Percentiles rank a stretch among this genome's conserved stretches.
These are phyloP conservation scores for Phymastichus coffea DNA, from an alignment of 1,140 invertebrate species.

Conservation along the genomic window DNA sequence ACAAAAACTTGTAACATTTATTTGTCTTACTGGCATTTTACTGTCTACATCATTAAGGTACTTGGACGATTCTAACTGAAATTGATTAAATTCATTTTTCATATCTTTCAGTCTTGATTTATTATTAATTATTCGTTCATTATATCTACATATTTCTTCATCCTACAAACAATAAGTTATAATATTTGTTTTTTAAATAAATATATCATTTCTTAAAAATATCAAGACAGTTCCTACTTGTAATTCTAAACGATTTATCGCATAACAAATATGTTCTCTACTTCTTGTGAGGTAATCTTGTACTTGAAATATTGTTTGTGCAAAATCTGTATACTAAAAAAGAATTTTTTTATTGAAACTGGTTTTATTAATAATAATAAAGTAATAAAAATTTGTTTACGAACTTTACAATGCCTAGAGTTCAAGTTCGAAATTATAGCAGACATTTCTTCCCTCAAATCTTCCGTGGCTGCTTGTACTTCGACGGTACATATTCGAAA, in stretches of 20 bases:
- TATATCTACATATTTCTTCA: conserved; percentile 41
- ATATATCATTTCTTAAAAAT: conserved; percentile 16
- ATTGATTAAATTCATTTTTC: conserved; percentile 50
- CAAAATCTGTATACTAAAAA: conserved; percentile 42
- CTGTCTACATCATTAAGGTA: conserved; percentile 35
- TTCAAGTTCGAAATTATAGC: conserved; percentile 42
- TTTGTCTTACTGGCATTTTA: conserved; percentile 33
- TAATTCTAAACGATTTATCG: conserved; percentile 40
- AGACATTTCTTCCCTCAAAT: conserved; percentile 50
- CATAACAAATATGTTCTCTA: conserved; percentile 37
- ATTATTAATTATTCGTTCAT: conserved; percentile 41
- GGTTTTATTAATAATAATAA: background rate
- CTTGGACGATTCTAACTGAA: conserved; percentile 36
- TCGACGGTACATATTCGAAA: conserved; percentile 50
- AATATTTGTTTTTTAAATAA: conserved; percentile 14
- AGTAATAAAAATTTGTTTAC: conserved; percentile 5
- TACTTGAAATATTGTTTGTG: conserved; percentile 37
- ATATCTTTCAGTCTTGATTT: conserved; percentile 45
- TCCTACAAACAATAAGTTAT: conserved; percentile 34
- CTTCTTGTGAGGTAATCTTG: conserved; percentile 41
- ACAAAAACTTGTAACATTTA: background rate
- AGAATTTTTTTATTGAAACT: background rate
- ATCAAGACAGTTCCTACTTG: too few species aligned
- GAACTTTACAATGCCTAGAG: conserved; percentile 43
- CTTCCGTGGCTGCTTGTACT: conserved; percentile 51